phyloP scores from a whole-genome alignment of 1,140 invertebrate genomes.

The Euglossa dilemma region DNA sequence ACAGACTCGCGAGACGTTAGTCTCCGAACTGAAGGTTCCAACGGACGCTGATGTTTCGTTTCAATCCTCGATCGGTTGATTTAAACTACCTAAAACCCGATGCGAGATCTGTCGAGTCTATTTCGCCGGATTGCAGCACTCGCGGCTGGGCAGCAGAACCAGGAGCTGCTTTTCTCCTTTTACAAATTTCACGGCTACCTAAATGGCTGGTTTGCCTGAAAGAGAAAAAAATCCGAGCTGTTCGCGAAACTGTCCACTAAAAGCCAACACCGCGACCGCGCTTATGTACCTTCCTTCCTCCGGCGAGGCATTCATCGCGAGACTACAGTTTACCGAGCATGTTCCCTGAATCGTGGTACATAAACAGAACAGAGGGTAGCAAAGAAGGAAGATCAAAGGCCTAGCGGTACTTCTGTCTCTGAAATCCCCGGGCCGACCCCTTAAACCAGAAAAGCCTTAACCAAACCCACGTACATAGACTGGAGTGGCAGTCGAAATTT shows the following conservation, averaged over 20 bases:
- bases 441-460: conserved; percentile 7
- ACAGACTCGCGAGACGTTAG: not conserved
- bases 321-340: conserved; percentile 7
- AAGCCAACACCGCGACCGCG: not conserved
- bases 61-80: no score
- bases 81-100: no score
- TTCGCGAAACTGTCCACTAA: not conserved
- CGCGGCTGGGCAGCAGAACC: no score
- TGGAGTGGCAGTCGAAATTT: not conserved
- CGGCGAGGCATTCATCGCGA: conserved; percentile 17
- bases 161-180: not conserved
- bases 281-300: not conserved
- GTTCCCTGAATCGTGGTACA: conserved; percentile 1
- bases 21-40: not conserved
- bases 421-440: conserved; percentile 1
- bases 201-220: not conserved
- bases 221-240: not conserved
- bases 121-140: no score
- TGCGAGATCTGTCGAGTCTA: no score
- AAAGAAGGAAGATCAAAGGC: conserved; percentile 26
- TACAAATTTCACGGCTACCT: not conserved
- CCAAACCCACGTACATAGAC: conserved; percentile 1
- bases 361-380: not conserved
- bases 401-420: not conserved
- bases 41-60: no score